Evolutionary conservation across 2,888 invertebrate species (phyloP), one percentile per base, ranked within the genome.

Genomic region (Aethes cnicana): DNA sequence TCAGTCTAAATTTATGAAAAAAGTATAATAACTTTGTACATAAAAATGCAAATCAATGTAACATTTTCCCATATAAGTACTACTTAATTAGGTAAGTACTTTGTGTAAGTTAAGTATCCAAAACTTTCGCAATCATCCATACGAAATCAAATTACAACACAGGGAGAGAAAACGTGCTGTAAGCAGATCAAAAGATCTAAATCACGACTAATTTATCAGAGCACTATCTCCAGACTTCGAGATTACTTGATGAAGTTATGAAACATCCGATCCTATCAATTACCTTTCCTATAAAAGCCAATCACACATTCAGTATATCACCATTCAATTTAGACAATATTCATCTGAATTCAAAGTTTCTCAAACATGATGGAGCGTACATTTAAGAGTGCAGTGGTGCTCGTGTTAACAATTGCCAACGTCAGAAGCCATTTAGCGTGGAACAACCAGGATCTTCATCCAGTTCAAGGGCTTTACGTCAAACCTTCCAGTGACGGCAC

Each of bases 401-500:
- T 59, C 7, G 39, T 59, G 47, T 18, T 62, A 55, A 33, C 61
- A 43, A 7, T 66, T 9, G 54, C 55, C 2, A 55, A 58, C 18
- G 60, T 56, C 3, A 69, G 59, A 41, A 71, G 70, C 21, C 70
- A 74, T 25, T 59, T 72, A 11, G 64, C 71, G 12, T 75, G 79
- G 74, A 64, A 66, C 25, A 64, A 68, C 12, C 61, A 71, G 1
- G 76, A 69, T 25, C 68, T 86, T 4, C 82, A 81, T 16, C 86
- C 86, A n/a, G 87, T 89, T 3, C 86, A 85, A 25, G 81, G 85
- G 1, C 64, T 89, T 1, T 89, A 74, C 59, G 80, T 89, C 7
- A 84, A 85, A 52, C 87, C 87, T 1, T 89, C 89, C 1, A 58
- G 58, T 3, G 87, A 89, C 53, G 87, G 88, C 0, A 74, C 75